These are phyloP conservation scores for Hippolais icterina DNA, from an alignment of 2,113 vertebrate genomes.

Conservation along the genomic window DNA sequence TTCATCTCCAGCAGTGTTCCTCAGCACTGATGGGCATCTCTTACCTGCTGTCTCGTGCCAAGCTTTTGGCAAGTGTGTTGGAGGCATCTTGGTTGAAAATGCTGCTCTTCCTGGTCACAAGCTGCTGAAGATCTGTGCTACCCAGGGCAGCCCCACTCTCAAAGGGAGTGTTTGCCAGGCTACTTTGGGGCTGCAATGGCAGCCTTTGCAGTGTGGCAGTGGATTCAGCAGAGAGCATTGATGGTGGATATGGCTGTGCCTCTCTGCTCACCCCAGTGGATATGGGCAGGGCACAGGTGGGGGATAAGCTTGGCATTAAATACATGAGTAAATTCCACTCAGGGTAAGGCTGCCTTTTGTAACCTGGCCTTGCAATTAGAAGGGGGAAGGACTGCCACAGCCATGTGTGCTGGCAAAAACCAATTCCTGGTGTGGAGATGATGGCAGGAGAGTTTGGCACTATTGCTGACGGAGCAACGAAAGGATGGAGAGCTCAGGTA, in stretches of 20 bases:
- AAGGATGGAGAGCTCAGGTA: background rate
- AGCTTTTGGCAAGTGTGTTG: background rate
- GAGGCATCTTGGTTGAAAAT: background rate
- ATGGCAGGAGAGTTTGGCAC: background rate
- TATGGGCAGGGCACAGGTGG: background rate
- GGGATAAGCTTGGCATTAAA: background rate
- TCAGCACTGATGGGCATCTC: background rate
- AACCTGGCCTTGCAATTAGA: accelerated
- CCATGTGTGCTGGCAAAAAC: background rate
- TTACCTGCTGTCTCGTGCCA: background rate
- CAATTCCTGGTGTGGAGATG: background rate
- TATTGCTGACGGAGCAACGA: accelerated
- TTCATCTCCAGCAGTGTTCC: background rate
- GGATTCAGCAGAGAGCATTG: background rate
- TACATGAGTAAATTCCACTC: background rate
- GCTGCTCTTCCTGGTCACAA: background rate
- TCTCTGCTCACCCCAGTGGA: background rate
- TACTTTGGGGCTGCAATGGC: background rate
- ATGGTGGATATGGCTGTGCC: background rate
- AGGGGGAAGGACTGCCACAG: background rate
- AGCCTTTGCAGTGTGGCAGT: background rate
- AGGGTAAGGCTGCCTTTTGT: background rate
- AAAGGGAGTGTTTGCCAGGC: background rate
- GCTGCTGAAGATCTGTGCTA: background rate
- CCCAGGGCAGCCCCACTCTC: background rate